Conservation (phyloP, 2,888 invertebrate genomes). For the Caenorhabditis doughertyi region DNA sequence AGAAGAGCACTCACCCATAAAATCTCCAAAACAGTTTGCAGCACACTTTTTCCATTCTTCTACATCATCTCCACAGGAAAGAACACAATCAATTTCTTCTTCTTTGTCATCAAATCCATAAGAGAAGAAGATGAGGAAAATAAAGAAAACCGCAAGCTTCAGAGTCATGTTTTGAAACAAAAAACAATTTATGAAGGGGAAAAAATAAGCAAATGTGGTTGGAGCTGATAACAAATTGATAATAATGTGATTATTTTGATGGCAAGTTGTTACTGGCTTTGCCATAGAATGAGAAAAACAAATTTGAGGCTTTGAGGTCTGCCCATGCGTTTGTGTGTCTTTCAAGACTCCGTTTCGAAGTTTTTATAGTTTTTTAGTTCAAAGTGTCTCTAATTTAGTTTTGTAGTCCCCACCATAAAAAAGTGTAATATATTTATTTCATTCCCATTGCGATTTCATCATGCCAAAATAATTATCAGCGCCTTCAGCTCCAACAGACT, state of each 20-base stretch:
- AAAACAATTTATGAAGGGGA: neutral
- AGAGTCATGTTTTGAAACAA: neutral
- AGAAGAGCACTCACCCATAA: conserved; percentile 21
- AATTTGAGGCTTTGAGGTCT: no score
- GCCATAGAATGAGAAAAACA: no score
- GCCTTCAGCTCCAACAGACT: conserved; percentile 56
- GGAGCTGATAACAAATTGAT: neutral
- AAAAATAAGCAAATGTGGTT: neutral
- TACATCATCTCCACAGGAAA: conserved; percentile 32
- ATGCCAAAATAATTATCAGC: conserved; percentile 61
- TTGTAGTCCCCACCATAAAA: no score
- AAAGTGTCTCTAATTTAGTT: no score
- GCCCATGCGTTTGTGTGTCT: no score
- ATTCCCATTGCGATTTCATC: conserved; percentile 61
- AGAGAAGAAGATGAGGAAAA: neutral
- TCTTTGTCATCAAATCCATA: conserved; percentile 35
- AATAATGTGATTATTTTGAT: neutral
- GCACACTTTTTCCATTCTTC: conserved; percentile 48
- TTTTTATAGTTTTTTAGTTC: no score
- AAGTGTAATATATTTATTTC: neutral
- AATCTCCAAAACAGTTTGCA: conserved; percentile 18
- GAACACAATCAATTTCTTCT: conserved; percentile 42
- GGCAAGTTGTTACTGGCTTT: neutral
- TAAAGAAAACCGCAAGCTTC: neutral
- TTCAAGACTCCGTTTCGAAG: no score